These are phyloP conservation scores for Teleogryllus occipitalis DNA, from an alignment of 1,140 invertebrate species.

Conservation along the genomic window DNA sequence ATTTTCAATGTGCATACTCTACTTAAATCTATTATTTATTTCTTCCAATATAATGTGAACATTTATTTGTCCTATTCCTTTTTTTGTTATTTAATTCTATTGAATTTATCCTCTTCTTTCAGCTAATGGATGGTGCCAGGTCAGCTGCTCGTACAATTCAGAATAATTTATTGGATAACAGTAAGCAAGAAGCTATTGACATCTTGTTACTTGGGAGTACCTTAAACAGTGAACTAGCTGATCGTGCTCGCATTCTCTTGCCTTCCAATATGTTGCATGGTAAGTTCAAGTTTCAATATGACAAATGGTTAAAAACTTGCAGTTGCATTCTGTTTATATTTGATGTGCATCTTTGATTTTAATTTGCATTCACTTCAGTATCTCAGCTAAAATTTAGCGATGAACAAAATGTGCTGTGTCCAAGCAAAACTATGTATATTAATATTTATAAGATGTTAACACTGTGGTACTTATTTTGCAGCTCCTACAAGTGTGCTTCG, in stretches of 20 bases:
- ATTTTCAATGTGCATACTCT: too few relatives aligned
- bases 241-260: slow-evolving; percentile 79
- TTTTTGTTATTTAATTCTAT: neutral
- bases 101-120: slow-evolving; percentile 20
- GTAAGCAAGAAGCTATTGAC: slow-evolving; percentile 98
- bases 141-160: slow-evolving; percentile 97
- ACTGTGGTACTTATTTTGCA: slow-evolving; percentile 21
- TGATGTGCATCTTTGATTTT: too few relatives aligned
- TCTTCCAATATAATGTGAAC: too few relatives aligned
- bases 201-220: slow-evolving; percentile 86
- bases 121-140: slow-evolving; percentile 90
- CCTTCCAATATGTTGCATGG: slow-evolving; percentile 80
- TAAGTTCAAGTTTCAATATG: slow-evolving; percentile 29
- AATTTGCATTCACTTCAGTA: too few relatives aligned
- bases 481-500: slow-evolving; percentile 68
- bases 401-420: too few relatives aligned
- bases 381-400: too few relatives aligned
- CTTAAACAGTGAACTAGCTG: slow-evolving; percentile 81
- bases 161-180: slow-evolving; percentile 95
- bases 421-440: too few relatives aligned
- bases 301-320: too few relatives aligned
- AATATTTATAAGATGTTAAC: too few relatives aligned
- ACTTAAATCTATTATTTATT: too few relatives aligned
- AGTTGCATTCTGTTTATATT: too few relatives aligned
- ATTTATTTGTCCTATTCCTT: neutral